Base-by-base conservation (phyloP, 2,888 invertebrate species). In the Tetropium fuscum region DNA sequence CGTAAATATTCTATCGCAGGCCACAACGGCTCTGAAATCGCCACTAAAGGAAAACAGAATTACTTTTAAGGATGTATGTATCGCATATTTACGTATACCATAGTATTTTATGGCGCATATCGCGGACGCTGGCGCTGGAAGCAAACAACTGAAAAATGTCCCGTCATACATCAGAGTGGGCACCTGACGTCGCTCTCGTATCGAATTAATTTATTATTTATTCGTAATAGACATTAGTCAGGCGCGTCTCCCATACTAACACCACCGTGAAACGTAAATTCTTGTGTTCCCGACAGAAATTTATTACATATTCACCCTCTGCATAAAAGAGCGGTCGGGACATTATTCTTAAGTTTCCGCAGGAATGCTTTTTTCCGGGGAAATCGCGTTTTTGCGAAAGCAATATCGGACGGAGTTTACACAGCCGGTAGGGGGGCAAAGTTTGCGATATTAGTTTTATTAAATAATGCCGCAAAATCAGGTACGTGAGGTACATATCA, bases 331-430 rank as follows among this genome's bases (percentile, higher is more conserved):
- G 10, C 34, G 47, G 11, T 19, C 13, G 32, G 27, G 40, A 51
- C 40, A 51, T 51, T 51, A 51, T 51, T 51, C 40, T 51, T 51
- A 40, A 51, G 27, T 51, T 51, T 51, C 51, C 40, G 18, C 51
- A 51, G 27, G 51, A 27, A 51, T 51, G 51, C 51, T 25, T 40
- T 48, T 45, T 51, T 51, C 18, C 36, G 40, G n/a, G 27, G 13
- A 34, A 34, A 40, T 40, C 25, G 25, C 11, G 38, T 51, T 51
- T 51, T 51, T 40, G 40, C 18, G 10, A 27, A 40, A 40, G 51
- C 51, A 51, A 51, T 51, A 51, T 51, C 25, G 51, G 15, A 51
- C 1, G n/a, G 10, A 5, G 44, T n/a, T n/a, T n/a, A n/a, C n/a
- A n/a, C n/a, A 32, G 30, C 10, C 43, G 6, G 27, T 13, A 3